Percentiles rank a stretch among this genome's conserved stretches.
These are phyloP conservation scores for Acleris cristana DNA, from an alignment of 2,888 invertebrate genomes.

Conservation along the genomic window DNA sequence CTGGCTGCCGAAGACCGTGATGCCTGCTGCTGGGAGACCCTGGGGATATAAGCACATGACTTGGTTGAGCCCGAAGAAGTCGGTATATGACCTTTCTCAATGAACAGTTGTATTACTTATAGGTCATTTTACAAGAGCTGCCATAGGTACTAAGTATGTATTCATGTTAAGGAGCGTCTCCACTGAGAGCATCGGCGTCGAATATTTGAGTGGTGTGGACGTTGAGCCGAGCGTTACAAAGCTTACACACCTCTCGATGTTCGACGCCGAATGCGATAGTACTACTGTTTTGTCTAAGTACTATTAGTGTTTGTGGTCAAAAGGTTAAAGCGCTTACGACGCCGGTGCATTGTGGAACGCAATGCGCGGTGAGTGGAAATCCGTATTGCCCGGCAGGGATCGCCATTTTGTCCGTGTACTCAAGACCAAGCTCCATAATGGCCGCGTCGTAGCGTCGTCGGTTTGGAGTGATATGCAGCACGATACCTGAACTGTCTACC, in stretches of 20 bases:
- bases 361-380: constrained; percentile 94
- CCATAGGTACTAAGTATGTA: too few species aligned
- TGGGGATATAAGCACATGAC: constrained; percentile 54
- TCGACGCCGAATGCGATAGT: not conserved
- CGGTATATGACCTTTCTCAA: too few species aligned
- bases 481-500: constrained; percentile 95
- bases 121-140: too few species aligned
- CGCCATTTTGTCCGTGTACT: constrained; percentile 99
- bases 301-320: not conserved
- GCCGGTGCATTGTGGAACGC: constrained; percentile 96
- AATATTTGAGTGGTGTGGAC: too few species aligned
- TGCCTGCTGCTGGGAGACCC: constrained; percentile 92
- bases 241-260: too few species aligned
- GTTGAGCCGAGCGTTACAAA: too few species aligned
- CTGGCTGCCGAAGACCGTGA: constrained; percentile 97
- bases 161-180: too few species aligned
- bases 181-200: too few species aligned
- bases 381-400: constrained; percentile 93
- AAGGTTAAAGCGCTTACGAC: constrained; percentile 83
- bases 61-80: too few species aligned
- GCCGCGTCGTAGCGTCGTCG: constrained; percentile 94
- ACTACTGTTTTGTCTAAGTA: not conserved
- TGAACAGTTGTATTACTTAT: too few species aligned
- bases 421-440: constrained; percentile 97
- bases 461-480: constrained; percentile 89